A percentile compares a stretch with the other conserved stretches of the same genome.
Conservation (phyloP, 2,797 vertebrate species). For the Paratrypauchen microcephalus region DNA sequence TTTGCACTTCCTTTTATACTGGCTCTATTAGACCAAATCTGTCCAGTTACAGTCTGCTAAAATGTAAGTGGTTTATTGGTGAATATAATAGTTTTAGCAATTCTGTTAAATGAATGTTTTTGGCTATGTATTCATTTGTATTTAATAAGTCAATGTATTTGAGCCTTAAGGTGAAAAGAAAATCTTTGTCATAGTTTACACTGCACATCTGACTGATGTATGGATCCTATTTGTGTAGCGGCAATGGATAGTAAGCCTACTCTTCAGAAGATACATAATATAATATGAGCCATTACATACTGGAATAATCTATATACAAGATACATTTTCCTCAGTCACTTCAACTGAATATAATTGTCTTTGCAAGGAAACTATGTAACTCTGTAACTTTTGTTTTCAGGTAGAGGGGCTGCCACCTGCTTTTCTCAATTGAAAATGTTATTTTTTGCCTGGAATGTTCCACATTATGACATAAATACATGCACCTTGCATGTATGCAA, state of each 20-base stretch:
- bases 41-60: too few relatives aligned
- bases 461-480: too few relatives aligned
- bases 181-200: too few relatives aligned
- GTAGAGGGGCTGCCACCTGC: too few relatives aligned
- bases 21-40: not conserved
- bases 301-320: not conserved
- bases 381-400: too few relatives aligned
- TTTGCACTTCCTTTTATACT: not conserved
- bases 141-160: not conserved
- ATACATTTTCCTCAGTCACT: not conserved
- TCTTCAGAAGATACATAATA: not conserved
- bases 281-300: not conserved
- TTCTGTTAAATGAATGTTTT: too few relatives aligned
- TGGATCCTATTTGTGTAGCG: not conserved
- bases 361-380: not conserved
- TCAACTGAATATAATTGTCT: not conserved
- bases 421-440: too few relatives aligned
- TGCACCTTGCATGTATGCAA: too few relatives aligned
- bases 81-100: too few relatives aligned
- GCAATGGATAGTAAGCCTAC: not conserved
- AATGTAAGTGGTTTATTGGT: too few relatives aligned
- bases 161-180: not conserved
- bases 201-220: not conserved
- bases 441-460: too few relatives aligned
- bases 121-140: too few relatives aligned